Base-by-base conservation (phyloP, 2,888 invertebrate species). In the Boloria euphrosyne region DNA sequence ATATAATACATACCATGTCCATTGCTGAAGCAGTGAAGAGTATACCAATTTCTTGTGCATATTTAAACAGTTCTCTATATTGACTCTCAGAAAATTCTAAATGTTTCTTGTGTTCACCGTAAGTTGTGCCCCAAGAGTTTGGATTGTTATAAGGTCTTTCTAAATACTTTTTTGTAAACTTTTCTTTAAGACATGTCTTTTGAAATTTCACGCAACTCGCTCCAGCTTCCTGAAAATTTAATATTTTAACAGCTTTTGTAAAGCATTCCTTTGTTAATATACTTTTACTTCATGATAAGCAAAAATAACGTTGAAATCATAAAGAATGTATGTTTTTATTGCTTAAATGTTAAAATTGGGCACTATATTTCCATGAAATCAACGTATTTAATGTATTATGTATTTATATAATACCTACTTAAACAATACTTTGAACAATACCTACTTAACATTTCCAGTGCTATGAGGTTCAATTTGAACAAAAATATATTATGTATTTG, bases 191-290 rank as follows among this genome's bases (percentile, higher is more conserved):
- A 80, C 94, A 93, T 1, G 96, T 95, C 85, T 97, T 97, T 93
- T 97, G 97, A 80, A 97, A 96, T 86, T 97, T 97, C 0, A 96
- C 97, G 80, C 97, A 97, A 83, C 95, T 94, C 16, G 95, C 96
- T 6, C 96, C 96, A 67, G 93, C 93, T 74, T 94, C 93, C 95
- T 95, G 83, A 61, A 90, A 90, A 74, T 65, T 62, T 71, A 63
- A 65, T 47, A 4, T 17, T 27, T 4, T 47, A 44, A 38, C 49
- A 17, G 17, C 17, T 27, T 31, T 49, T 17, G 49, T 38, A 59
- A 59, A 50, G 50, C 38, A 46, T 57, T 10, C 43, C 55, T 22
- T 57, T 57, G 22, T 46, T 57, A n/a, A 38, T 38, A 44, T 46
- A 52, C 38, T 27, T 63, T 52, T 44, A 31, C 53, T 52, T 46